These are phyloP conservation scores for Circaetus cinerascens DNA, from an alignment of 2,113 vertebrate species.

Conservation along the genomic window DNA sequence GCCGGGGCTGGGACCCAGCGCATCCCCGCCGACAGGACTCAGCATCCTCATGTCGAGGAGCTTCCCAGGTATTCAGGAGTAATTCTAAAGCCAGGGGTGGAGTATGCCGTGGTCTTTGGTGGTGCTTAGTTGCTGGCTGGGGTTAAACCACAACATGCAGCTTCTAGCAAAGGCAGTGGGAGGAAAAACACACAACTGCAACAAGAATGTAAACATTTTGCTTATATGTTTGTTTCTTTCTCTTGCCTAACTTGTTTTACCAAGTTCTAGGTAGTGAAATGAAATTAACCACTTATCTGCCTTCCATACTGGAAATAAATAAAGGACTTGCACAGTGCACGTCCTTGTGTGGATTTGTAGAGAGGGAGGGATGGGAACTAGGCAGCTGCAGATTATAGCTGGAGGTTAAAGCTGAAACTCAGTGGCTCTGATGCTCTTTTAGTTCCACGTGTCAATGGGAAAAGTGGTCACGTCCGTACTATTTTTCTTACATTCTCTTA, in stretches of 20 bases:
- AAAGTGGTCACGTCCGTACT: background rate
- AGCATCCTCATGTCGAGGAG: accelerated
- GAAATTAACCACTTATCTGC: background rate
- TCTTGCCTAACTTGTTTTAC: background rate
- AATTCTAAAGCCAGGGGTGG: background rate
- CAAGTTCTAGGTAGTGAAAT: background rate
- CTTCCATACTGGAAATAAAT: background rate
- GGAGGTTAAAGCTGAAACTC: background rate
- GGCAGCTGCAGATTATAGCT: background rate
- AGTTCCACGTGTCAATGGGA: background rate
- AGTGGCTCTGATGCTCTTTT: background rate
- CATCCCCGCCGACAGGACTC: accelerated
- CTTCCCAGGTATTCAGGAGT: background rate
- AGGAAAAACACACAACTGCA: background rate
- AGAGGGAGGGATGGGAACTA: background rate
- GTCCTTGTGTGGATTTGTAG: background rate
- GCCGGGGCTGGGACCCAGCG: background rate
- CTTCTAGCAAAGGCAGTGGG: background rate
- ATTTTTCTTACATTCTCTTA: background rate
- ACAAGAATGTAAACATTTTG: background rate
- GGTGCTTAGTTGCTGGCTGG: too few relatives aligned
- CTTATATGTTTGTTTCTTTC: background rate
- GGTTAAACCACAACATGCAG: too few relatives aligned
- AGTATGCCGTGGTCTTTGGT: accelerated
- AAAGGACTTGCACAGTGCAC: background rate